Percentiles rank a stretch among this genome's conserved stretches.
Evolutionary conservation across 2,113 vertebrate species (phyloP).

Genomic region (Tetraodon nigroviridis): DNA sequence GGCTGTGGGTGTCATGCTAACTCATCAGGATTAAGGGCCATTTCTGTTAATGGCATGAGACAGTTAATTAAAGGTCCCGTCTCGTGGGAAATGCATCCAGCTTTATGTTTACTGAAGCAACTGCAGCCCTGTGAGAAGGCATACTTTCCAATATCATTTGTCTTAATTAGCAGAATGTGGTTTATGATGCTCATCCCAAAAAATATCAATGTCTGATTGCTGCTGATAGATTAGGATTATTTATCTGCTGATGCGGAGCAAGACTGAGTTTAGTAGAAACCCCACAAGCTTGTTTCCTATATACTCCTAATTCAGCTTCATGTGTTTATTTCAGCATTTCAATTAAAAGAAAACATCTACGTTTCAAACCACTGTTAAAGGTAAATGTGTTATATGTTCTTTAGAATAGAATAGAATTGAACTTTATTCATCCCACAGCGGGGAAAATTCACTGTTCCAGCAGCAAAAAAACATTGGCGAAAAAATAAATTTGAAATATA

Average conservation of each 20-base stretch:
- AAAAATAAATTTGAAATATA: too few species aligned
- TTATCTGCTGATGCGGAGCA: not conserved
- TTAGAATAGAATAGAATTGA: too few species aligned
- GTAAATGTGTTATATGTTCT: not conserved
- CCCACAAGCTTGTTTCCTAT: too few species aligned
- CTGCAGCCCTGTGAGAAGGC: constrained; percentile 7
- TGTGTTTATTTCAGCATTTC: not conserved
- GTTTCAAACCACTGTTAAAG: not conserved
- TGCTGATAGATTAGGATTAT: constrained; percentile 2
- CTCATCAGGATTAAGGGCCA: constrained; percentile 22
- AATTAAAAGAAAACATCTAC: not conserved
- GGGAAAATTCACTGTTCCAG: too few species aligned
- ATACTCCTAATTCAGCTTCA: too few species aligned
- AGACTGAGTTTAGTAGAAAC: not conserved
- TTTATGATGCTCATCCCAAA: constrained; percentile 10
- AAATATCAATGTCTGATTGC: not conserved
- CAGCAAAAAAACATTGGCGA: too few species aligned
- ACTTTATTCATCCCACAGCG: too few species aligned
- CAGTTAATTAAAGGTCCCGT: constrained; percentile 59
- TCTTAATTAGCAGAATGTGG: constrained; percentile 35
- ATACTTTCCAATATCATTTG: constrained; percentile 9
- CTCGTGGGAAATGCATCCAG: constrained; percentile 48
- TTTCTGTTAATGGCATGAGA: constrained; percentile 47
- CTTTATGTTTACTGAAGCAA: constrained; percentile 30
- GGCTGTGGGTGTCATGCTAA: constrained; percentile 27